A percentile compares a stretch with the other conserved stretches of the same genome.
phyloP scores from a whole-genome alignment of 2,888 invertebrate species.

The Monochamus alternatus region DNA sequence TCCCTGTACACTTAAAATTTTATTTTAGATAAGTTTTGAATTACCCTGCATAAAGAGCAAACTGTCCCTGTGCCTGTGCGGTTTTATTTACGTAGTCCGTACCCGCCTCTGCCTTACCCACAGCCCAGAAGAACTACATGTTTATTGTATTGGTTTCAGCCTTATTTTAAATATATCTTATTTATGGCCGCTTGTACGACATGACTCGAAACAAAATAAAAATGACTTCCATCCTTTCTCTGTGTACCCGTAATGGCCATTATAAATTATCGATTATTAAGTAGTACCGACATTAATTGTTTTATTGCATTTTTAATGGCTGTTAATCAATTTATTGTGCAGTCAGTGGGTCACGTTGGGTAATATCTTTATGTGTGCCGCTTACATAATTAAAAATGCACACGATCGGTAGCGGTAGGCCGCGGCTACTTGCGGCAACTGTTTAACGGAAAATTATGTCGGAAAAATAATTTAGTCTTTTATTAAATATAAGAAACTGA shows the following conservation, averaged over 20 bases:
- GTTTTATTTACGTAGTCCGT: background rate
- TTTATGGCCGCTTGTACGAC: constrained; percentile 48
- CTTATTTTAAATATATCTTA: constrained; percentile 53
- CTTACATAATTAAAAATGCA: constrained; percentile 9
- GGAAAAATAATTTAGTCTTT: too few species aligned
- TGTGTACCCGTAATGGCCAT: constrained; percentile 16
- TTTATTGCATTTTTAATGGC: constrained; percentile 26
- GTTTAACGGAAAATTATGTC: background rate
- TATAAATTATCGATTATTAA: constrained; percentile 29
- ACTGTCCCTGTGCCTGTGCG: background rate
- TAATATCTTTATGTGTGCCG: constrained; percentile 6
- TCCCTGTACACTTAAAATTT: too few species aligned
- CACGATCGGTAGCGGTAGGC: background rate
- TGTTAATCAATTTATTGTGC: constrained; percentile 26
- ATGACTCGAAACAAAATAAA: constrained; percentile 41
- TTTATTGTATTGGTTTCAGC: constrained; percentile 49
- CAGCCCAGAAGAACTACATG: constrained; percentile 46
- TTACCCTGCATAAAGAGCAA: too few species aligned
- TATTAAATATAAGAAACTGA: too few species aligned
- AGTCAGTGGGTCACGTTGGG: constrained; percentile 2
- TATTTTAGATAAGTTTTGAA: too few species aligned
- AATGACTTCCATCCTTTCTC: constrained; percentile 39
- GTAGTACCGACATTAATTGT: constrained; percentile 30
- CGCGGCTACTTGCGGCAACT: background rate
- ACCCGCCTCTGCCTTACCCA: constrained; percentile 28